These are phyloP conservation scores for Corythornis vintsioides DNA, from an alignment of 2,113 vertebrate genomes.

Conservation along the genomic window DNA sequence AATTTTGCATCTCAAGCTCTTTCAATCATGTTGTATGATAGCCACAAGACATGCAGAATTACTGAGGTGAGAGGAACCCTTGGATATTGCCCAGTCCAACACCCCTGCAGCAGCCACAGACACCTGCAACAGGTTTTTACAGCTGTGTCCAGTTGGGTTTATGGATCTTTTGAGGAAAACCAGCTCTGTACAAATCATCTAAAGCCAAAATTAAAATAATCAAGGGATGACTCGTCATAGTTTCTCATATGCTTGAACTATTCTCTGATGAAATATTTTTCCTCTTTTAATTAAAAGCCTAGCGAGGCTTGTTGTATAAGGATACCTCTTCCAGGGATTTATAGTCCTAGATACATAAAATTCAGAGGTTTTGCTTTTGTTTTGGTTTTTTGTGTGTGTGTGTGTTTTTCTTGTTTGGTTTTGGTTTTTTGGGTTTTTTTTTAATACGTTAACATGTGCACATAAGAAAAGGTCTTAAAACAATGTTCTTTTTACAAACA, in stretches of 20 bases:
- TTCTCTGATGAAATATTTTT: neutral
- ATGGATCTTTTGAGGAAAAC: neutral
- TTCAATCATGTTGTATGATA: neutral
- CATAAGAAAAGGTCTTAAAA: neutral
- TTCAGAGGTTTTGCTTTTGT: neutral
- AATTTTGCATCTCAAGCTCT: neutral
- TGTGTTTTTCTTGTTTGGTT: neutral
- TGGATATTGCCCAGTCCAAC: neutral
- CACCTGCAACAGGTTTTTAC: neutral
- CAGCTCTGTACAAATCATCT: neutral
- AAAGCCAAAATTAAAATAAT: neutral
- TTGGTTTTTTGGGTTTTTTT: neutral
- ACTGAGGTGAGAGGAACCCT: neutral
- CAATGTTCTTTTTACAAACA: neutral
- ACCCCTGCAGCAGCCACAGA: fast-evolving
- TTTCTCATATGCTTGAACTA: neutral
- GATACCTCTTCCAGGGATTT: neutral
- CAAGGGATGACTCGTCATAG: neutral
- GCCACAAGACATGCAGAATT: neutral
- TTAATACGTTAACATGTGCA: neutral
- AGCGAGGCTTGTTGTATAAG: neutral
- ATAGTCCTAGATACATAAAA: neutral
- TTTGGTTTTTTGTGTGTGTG: neutral
- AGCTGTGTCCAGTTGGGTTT: neutral
- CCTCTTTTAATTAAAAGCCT: neutral